Evolutionary conservation across 2,888 invertebrate genomes (phyloP).

Genomic region (Blera fallax): DNA sequence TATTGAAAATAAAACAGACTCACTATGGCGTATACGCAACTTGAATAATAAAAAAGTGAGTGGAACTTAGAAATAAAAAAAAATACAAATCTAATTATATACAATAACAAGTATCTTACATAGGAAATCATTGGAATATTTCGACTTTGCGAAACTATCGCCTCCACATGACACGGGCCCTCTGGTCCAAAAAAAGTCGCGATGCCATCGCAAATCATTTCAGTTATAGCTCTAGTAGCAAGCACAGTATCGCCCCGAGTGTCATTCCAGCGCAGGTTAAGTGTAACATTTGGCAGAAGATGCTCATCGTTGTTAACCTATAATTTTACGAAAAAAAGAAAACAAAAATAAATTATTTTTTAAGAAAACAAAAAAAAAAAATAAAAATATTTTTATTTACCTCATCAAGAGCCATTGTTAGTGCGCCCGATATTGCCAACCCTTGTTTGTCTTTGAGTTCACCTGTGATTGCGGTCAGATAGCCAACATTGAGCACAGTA

Average conservation of each 20-base stretch:
- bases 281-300: slow-evolving; percentile 88
- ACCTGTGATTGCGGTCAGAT: slow-evolving; percentile 91
- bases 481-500: slow-evolving; percentile 89
- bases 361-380: neutral
- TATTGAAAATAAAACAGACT: neutral
- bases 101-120: slow-evolving; percentile 84
- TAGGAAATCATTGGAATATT: slow-evolving; percentile 99
- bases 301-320: slow-evolving; percentile 88
- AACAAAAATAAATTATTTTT: neutral
- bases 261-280: slow-evolving; percentile 91
- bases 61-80: too few species aligned
- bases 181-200: slow-evolving; percentile 98
- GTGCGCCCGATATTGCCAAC: slow-evolving; percentile 93
- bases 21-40: neutral
- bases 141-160: slow-evolving; percentile 95
- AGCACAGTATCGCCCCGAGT: slow-evolving; percentile 92
- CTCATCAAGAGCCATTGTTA: slow-evolving; percentile 93
- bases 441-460: slow-evolving; percentile 91
- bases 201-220: slow-evolving; percentile 95
- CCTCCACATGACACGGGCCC: slow-evolving; percentile 96
- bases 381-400: slow-evolving; percentile 81
- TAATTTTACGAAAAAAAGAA: slow-evolving; percentile 70
- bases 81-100: neutral
- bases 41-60: too few species aligned
- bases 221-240: slow-evolving; percentile 91